Evolutionary conservation across 37 sponge, comb jelly and placozoan species (phyloP), one percentile per base, ranked within the genome.

Genomic region (Lycopodina hypogea): DNA sequence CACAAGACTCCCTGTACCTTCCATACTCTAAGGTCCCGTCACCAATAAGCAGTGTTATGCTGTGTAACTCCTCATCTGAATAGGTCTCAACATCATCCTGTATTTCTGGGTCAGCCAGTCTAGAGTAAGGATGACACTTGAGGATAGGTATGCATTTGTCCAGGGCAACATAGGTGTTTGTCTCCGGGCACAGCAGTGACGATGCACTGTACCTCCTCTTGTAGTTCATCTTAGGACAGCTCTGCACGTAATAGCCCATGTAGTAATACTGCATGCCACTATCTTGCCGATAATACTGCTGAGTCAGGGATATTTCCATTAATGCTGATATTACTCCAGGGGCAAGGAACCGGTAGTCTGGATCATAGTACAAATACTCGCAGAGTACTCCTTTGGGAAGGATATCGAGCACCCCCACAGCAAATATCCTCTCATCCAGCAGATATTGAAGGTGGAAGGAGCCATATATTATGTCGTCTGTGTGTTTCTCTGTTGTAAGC

Each of bases 171-270:
- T 91, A 94, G 22, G 62, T 48, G 42, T 83, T 28, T 23, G 76
- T 83, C 30, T 85, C 82, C 15, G 95, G 89, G 55, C 95, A 94
- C 42, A 91, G 72, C 22, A 94, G 78, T 19, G 79, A 75, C 7
- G 77, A 67, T 3, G 81, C 79, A 39, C 39, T 52, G 71, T 91
- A 94, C 53, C 74, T 59, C 14, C 89, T 79, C 70, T 94, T 94
- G 76, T 94, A 94, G 69, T 78, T 81, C 92, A 94, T 91, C 67
- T 94, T 94, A 0, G 86, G 88, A 59, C 91, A 90, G 61, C 73
- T 67, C 73, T 94, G 92, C 38, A 91, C 89, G 72, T 94, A 94
- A 48, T 70, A 91, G n/a, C 95, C 95, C 86, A 94, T 94, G 81
- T 91, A 94, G 76, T 94, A 94, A 63, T 83, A 91, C 80, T 74